These are phyloP conservation scores for Drosophila mercatorum DNA, from an alignment of 2,888 invertebrate genomes.

Conservation along the genomic window DNA sequence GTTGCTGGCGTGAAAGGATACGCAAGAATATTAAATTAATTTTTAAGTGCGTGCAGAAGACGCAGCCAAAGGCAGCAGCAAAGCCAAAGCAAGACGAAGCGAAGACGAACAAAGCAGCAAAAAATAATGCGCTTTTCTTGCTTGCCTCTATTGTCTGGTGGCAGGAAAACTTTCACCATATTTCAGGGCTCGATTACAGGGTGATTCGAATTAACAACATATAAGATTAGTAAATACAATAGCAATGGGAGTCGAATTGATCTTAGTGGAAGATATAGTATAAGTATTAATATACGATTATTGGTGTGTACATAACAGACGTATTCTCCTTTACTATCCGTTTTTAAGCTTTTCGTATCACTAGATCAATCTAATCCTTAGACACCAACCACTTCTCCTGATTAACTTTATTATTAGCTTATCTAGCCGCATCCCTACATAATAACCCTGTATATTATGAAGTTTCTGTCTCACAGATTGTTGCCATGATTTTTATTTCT, in stretches of 20 bases:
- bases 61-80: slow-evolving; percentile 13
- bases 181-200: slow-evolving; percentile 57
- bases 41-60: slow-evolving; percentile 76
- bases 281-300: too few relatives aligned
- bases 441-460: slow-evolving; percentile 56
- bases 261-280: too few relatives aligned
- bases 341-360: too few relatives aligned
- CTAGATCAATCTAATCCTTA: neutral
- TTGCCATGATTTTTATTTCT: slow-evolving; percentile 59
- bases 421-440: neutral
- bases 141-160: slow-evolving; percentile 69
- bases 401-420: slow-evolving; percentile 2
- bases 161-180: slow-evolving; percentile 65
- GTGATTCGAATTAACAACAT: slow-evolving; percentile 32
- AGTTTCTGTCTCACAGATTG: slow-evolving; percentile 59
- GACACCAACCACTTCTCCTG: too few relatives aligned
- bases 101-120: slow-evolving; percentile 47
- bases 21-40: slow-evolving; percentile 83
- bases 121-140: slow-evolving; percentile 73
- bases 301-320: too few relatives aligned
- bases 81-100: slow-evolving; percentile 32
- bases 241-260: too few relatives aligned
- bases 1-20: slow-evolving; percentile 71
- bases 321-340: neutral
- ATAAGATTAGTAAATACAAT: neutral